These are phyloP conservation scores for Megaceryle maxima DNA, from an alignment of 2,113 vertebrate genomes.

Conservation along the genomic window DNA sequence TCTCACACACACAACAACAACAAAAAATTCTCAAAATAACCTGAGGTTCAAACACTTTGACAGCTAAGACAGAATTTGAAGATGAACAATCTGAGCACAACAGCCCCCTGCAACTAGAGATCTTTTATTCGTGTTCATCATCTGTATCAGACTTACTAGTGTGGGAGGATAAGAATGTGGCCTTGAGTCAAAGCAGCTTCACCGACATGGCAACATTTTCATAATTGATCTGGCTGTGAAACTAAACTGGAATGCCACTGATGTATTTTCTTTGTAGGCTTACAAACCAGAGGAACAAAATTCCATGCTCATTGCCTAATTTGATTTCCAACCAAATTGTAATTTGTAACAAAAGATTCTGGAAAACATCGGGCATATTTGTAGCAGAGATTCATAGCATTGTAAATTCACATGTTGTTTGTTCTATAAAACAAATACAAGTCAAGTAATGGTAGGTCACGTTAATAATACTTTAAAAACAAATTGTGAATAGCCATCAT, in stretches of 20 bases:
- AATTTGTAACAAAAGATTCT: not conserved
- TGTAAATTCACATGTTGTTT: not conserved
- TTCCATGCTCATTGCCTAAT: not conserved
- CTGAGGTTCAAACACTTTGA: not conserved
- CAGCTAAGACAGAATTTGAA: not conserved
- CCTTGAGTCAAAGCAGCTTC: constrained; percentile 17
- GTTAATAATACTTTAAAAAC: not conserved
- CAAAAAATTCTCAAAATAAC: not conserved
- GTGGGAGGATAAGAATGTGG: constrained; percentile 13
- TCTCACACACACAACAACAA: not conserved
- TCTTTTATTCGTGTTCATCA: not conserved
- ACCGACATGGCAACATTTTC: not conserved
- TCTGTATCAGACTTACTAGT: not conserved
- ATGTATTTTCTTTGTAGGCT: not conserved
- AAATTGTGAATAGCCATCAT: not conserved
- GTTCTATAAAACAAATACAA: not conserved
- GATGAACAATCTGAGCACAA: not conserved
- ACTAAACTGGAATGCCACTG: not conserved
- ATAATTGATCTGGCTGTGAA: constrained; percentile 18
- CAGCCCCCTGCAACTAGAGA: not conserved
- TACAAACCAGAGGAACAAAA: not conserved
- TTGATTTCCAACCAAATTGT: not conserved
- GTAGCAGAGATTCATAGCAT: not conserved
- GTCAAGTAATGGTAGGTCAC: not conserved
- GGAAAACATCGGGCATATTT: not conserved